These are phyloP conservation scores for Eretmocerus hayati DNA, from an alignment of 2,888 invertebrate genomes.

Conservation along the genomic window DNA sequence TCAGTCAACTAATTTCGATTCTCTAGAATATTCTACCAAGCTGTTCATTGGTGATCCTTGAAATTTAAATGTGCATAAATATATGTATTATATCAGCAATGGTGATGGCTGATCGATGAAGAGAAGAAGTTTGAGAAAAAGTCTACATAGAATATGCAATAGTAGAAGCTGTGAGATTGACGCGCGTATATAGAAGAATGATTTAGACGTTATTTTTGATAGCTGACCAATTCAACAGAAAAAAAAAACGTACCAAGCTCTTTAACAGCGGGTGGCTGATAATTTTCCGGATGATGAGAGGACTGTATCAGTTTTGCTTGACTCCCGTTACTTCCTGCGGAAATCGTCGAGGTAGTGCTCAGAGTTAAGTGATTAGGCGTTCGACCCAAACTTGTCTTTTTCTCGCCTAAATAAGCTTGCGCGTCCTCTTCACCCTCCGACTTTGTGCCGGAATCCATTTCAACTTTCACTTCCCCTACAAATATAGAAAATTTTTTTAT, in stretches of 20 bases:
- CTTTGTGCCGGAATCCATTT: slow-evolving; percentile 67
- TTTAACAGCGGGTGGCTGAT: slow-evolving; percentile 81
- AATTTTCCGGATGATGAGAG: slow-evolving; percentile 86
- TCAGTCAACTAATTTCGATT: too few species aligned
- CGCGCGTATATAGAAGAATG: too few species aligned
- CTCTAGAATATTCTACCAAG: too few species aligned
- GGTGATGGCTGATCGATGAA: too few species aligned
- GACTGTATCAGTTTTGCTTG: slow-evolving; percentile 90
- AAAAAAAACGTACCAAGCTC: slow-evolving; percentile 70
- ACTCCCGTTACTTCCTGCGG: slow-evolving; percentile 88
- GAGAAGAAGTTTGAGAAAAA: too few species aligned
- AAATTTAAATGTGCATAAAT: too few species aligned
- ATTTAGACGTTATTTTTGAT: too few species aligned
- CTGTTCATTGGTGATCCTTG: too few species aligned
- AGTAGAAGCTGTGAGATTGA: too few species aligned
- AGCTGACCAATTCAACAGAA: too few species aligned
- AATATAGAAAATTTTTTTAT: slow-evolving; percentile 18
- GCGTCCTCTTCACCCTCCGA: slow-evolving; percentile 83
- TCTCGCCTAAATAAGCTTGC: slow-evolving; percentile 54
- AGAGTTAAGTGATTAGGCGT: slow-evolving; percentile 88
- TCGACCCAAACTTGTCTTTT: slow-evolving; percentile 66
- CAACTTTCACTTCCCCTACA: slow-evolving; percentile 43
- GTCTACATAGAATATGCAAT: too few species aligned
- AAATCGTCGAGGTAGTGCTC: slow-evolving; percentile 89
- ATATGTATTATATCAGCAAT: too few species aligned